phyloP scores from a whole-genome alignment of 2,797 vertebrate genomes.

The Eutrigla gurnardus region DNA sequence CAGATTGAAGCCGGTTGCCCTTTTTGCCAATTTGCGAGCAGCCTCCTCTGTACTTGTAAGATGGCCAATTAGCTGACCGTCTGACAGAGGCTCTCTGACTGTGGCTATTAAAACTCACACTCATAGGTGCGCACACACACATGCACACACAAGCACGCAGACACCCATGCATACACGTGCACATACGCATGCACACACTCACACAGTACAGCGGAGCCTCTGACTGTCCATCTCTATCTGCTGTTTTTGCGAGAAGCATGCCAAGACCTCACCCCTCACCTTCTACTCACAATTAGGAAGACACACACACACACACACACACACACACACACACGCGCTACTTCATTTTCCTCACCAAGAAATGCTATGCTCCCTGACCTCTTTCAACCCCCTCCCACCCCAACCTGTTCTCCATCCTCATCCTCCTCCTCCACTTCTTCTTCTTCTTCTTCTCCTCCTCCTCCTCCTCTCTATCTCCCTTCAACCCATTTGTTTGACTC shows the following conservation, averaged over 20 bases:
- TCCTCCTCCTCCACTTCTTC: slow-evolving; percentile 14
- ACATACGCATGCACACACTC: slow-evolving; percentile 28
- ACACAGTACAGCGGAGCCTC: slow-evolving; percentile 46
- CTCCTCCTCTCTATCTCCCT: slow-evolving; percentile 43
- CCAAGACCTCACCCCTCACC: slow-evolving; percentile 76
- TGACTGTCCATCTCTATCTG: slow-evolving; percentile 74
- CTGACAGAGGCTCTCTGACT: slow-evolving; percentile 86
- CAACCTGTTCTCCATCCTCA: slow-evolving; percentile 59
- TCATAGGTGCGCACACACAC: slow-evolving; percentile 44
- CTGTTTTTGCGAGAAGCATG: slow-evolving; percentile 64
- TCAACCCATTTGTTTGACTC: slow-evolving; percentile 50
- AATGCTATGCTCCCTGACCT: slow-evolving; percentile 70
- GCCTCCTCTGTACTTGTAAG: slow-evolving; percentile 86
- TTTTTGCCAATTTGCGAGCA: slow-evolving; percentile 86
- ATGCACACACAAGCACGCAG: slow-evolving; percentile 22
- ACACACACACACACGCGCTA: slow-evolving; percentile 20
- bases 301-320: slow-evolving; percentile 50
- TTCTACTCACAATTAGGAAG: slow-evolving; percentile 71
- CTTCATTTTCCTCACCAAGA: slow-evolving; percentile 64
- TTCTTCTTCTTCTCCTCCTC: slow-evolving; percentile 21
- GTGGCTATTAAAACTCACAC: slow-evolving; percentile 84
- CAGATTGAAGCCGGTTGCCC: slow-evolving; percentile 86
- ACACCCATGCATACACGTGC: slow-evolving; percentile 34
- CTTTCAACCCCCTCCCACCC: slow-evolving; percentile 48
- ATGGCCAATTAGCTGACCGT: slow-evolving; percentile 87